These are phyloP conservation scores for Zosterops hypoxanthus DNA, from an alignment of 2,113 vertebrate genomes.

Conservation along the genomic window DNA sequence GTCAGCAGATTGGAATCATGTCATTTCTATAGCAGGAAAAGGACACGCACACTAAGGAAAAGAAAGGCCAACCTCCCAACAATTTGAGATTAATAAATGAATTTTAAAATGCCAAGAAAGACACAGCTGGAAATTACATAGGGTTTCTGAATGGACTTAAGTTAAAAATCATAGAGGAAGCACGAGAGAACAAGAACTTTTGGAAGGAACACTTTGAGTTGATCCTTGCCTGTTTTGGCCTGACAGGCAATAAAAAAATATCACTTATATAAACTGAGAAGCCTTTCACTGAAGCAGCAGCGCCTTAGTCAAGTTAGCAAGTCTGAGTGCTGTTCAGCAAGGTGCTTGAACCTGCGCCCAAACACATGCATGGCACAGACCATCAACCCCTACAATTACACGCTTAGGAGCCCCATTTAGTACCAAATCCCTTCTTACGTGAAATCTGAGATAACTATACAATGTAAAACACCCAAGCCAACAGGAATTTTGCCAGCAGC, in stretches of 20 bases:
- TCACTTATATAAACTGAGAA: not conserved
- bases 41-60: not conserved
- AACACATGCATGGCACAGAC: not conserved
- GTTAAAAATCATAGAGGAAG: not conserved
- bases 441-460: not conserved
- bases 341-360: not conserved
- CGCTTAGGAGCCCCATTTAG: not conserved
- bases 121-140: not conserved
- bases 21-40: not conserved
- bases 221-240: not conserved
- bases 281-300: not conserved
- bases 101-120: not conserved
- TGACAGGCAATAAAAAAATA: not conserved
- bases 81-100: not conserved
- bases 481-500: not conserved
- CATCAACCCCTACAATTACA: not conserved
- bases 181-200: not conserved
- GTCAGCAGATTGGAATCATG: not conserved
- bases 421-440: not conserved
- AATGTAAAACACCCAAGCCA: not conserved
- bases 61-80: not conserved
- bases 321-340: not conserved
- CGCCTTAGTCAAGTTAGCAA: not conserved
- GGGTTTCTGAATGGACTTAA: not conserved
- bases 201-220: not conserved